Evolutionary conservation across 2,113 vertebrate species (phyloP).

Genomic region (Urocitellus parryii): DNA sequence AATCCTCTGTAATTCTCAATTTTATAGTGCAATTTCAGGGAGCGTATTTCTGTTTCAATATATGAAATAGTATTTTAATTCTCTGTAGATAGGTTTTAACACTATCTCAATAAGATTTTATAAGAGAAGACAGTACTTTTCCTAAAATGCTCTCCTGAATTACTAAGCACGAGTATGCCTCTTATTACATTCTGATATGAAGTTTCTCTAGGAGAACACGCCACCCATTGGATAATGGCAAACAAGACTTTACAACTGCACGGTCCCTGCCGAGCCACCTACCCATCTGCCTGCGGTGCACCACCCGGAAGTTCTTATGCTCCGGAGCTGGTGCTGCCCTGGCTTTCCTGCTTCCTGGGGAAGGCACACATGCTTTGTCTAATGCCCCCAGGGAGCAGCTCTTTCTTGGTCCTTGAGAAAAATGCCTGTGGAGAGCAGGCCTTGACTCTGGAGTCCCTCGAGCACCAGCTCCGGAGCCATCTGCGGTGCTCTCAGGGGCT

Average conservation of each 20-base stretch:
- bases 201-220: not conserved
- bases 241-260: not conserved
- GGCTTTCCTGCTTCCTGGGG: not conserved
- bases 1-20: not conserved
- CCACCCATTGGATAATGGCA: not conserved
- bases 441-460: not conserved
- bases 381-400: slow-evolving; percentile 59
- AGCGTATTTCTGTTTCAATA: not conserved
- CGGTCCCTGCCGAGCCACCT: not conserved
- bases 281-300: slow-evolving; percentile 96
- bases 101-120: not conserved
- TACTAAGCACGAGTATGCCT: not conserved
- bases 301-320: slow-evolving; percentile 88
- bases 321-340: slow-evolving; percentile 59
- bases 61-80: not conserved
- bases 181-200: not conserved
- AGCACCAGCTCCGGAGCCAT: not conserved
- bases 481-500: not conserved
- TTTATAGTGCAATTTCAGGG: not conserved
- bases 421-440: not conserved
- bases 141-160: not conserved
- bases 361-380: slow-evolving; percentile 64
- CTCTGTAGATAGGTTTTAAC: not conserved
- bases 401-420: slow-evolving; percentile 69
- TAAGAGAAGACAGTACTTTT: not conserved